Evolutionary conservation across 2,113 vertebrate species (phyloP).

Genomic region (Oenanthe oenanthe): DNA sequence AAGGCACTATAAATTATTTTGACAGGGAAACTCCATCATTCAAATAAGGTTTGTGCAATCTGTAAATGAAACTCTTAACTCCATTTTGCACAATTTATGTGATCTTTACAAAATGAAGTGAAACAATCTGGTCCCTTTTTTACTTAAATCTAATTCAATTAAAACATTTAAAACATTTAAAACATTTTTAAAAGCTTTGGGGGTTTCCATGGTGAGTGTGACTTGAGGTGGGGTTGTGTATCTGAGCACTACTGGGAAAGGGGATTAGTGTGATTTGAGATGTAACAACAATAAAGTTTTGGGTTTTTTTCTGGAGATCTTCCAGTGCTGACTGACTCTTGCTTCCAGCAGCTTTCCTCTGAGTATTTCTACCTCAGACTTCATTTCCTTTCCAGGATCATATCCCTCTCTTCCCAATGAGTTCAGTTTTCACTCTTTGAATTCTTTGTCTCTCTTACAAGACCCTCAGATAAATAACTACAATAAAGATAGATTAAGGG

Average conservation of each 20-base stretch:
- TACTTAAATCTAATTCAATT: neutral
- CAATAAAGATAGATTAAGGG: neutral
- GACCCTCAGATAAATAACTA: neutral
- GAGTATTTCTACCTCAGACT: neutral
- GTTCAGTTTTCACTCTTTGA: neutral
- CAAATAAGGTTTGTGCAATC: neutral
- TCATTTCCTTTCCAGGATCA: neutral
- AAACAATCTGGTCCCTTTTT: neutral
- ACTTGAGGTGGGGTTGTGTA: neutral
- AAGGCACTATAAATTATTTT: neutral
- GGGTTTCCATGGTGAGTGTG: neutral
- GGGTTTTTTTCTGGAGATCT: neutral
- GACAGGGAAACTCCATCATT: neutral
- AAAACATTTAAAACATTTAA: neutral
- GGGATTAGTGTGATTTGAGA: neutral
- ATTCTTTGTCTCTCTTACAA: neutral
- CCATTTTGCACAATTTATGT: neutral
- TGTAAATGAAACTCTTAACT: neutral
- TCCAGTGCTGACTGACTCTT: neutral
- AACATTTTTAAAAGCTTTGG: neutral
- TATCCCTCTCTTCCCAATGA: neutral
- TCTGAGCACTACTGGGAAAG: neutral
- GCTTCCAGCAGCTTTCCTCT: neutral
- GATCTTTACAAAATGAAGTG: neutral
- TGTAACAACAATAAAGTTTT: neutral